phyloP scores from a whole-genome alignment of 2,113 vertebrate genomes.

The Lampris megalopsis region DNA sequence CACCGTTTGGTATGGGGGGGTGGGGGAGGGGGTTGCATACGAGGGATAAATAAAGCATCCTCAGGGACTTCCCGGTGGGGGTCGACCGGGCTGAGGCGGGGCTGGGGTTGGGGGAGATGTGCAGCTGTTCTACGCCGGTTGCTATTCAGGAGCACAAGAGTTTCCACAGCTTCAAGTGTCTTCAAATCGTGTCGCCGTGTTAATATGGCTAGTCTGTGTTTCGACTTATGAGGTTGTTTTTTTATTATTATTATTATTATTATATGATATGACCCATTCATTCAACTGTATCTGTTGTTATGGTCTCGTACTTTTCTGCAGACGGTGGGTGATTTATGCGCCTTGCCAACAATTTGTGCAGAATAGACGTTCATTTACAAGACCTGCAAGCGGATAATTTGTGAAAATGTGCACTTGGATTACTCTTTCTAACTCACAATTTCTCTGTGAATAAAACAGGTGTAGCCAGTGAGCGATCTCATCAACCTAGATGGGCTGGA shows the following conservation, averaged over 20 bases:
- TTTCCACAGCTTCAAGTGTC: slow-evolving; percentile 34
- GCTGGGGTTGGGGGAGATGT: neutral
- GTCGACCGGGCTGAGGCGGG: neutral
- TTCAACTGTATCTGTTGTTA: neutral
- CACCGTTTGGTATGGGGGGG: neutral
- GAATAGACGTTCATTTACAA: too few species aligned
- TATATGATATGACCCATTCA: neutral
- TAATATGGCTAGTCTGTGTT: slow-evolving; percentile 5
- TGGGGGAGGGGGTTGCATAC: neutral
- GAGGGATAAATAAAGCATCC: slow-evolving; percentile 42
- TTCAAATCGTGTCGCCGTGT: neutral
- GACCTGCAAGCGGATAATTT: too few species aligned
- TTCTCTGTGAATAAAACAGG: too few species aligned
- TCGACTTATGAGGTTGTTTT: neutral
- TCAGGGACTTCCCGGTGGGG: slow-evolving; percentile 16
- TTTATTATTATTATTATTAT: neutral
- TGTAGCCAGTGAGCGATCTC: too few species aligned
- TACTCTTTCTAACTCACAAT: too few species aligned
- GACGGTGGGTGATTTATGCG: neutral
- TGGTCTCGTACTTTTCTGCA: neutral
- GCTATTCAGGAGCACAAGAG: slow-evolving; percentile 33
- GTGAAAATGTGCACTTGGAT: too few species aligned
- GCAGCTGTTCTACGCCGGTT: slow-evolving; percentile 38
- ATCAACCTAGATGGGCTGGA: too few species aligned
- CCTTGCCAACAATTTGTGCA: neutral